These are phyloP conservation scores for Zonitis immaculata DNA, from an alignment of 2,888 invertebrate genomes.

Conservation along the genomic window DNA sequence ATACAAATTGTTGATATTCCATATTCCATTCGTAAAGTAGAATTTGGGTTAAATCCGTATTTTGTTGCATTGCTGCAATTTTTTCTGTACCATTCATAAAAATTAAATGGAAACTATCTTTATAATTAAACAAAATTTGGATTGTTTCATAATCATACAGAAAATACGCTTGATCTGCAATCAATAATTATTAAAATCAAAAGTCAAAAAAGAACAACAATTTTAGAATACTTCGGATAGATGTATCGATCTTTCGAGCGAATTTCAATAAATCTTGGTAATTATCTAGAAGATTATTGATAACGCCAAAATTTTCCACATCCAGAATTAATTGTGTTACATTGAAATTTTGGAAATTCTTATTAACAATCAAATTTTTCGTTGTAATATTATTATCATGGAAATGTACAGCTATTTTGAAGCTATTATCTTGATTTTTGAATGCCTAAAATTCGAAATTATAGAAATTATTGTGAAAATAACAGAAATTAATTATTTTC, in stretches of 20 bases:
- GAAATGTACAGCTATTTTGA: slow-evolving; percentile 37
- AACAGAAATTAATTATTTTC: too few species aligned
- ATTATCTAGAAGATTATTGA: slow-evolving; percentile 40
- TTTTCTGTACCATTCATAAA: slow-evolving; percentile 3
- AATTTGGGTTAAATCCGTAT: background rate
- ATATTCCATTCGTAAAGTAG: slow-evolving; percentile 8
- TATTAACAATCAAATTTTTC: slow-evolving; percentile 37
- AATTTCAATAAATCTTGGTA: slow-evolving; percentile 37
- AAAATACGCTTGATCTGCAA: slow-evolving; percentile 40
- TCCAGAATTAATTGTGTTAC: slow-evolving; percentile 37
- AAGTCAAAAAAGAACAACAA: background rate
- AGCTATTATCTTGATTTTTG: slow-evolving; percentile 29
- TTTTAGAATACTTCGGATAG: slow-evolving; percentile 34
- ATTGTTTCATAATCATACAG: slow-evolving; percentile 32
- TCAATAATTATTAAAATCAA: slow-evolving; percentile 5
- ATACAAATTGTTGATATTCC: background rate
- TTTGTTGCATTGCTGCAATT: background rate
- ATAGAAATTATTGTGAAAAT: too few species aligned
- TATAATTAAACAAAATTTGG: slow-evolving; percentile 23
- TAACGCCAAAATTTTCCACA: slow-evolving; percentile 30
- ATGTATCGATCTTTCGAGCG: slow-evolving; percentile 36
- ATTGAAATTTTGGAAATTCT: slow-evolving; percentile 38
- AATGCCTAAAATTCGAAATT: slow-evolving; percentile 40
- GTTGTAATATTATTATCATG: slow-evolving; percentile 33
- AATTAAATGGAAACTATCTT: slow-evolving; percentile 7